Base-by-base conservation (phyloP, 2,888 invertebrate species). In the Scotopteryx bipunctaria region DNA sequence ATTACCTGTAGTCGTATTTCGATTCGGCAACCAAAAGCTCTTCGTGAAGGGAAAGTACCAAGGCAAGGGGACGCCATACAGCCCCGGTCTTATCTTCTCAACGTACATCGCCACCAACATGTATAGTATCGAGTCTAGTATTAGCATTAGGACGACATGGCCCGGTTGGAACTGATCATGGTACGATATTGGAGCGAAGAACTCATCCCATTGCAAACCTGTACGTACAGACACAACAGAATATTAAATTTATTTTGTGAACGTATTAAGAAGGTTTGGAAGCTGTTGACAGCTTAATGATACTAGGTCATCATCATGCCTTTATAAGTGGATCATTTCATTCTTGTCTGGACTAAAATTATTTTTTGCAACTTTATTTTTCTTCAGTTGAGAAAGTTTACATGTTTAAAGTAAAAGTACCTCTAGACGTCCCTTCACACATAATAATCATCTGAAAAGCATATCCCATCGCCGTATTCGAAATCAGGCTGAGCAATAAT, bases 71-170 rank as follows among this genome's bases (percentile, higher is more conserved):
- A 98, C 94, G 1, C 98, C 98, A 75, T 94, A 97, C 49, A 94
- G 92, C 2, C 98, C 98, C 0, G 98, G 98, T 55, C 94, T 92
- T 38, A 98, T 93, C 57, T 95, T 95, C 81, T 98, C 97, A 17
- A 98, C 90, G 71, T 98, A 98, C 80, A 97, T 91, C 0, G 98
- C 94, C 15, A 98, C 84, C 3, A 94, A 47, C 73, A 96, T 91
- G 74, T 97, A 97, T 0, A 97, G 56, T 17, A 94, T 60, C 0
- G 92, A 81, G 68, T 96, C 96, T 0, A 96, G 63, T 40, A 96
- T 73, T 67, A 98, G 83, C 91, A 97, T 94, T 0, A 95, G 67
- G 35, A 95, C 91, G 21, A 95, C 91, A 61, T 93, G 91, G 1
- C 94, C 94, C 44, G 97, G 87, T 5, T 93, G 91, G 44, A 96